These are phyloP conservation scores for Ormyrus thymus DNA, from an alignment of 2,888 invertebrate species.

Conservation along the genomic window DNA sequence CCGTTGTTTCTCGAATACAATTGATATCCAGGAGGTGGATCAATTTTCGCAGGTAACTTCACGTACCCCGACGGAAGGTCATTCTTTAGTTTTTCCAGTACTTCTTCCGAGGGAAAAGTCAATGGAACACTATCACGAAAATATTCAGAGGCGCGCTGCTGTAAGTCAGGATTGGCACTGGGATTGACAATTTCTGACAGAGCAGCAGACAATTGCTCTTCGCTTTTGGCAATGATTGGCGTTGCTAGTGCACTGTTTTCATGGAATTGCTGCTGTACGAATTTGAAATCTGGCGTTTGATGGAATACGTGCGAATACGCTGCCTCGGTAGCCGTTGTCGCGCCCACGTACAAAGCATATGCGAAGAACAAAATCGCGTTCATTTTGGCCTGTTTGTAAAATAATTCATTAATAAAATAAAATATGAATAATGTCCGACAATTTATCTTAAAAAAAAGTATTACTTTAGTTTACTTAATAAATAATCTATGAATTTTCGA, in stretches of 20 bases:
- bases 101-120: neutral
- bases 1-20: neutral
- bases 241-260: neutral
- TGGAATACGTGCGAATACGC: conserved; percentile 30
- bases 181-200: too few relatives aligned
- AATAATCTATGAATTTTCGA: too few relatives aligned
- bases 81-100: neutral
- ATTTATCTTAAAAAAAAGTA: too few relatives aligned
- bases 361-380: neutral
- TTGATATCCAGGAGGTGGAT: conserved; percentile 42
- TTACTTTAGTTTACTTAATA: too few relatives aligned
- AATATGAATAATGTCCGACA: too few relatives aligned
- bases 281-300: conserved; percentile 28
- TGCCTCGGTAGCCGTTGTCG: neutral
- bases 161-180: too few relatives aligned
- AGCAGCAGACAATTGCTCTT: too few relatives aligned
- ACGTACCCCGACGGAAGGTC: conserved; percentile 42
- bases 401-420: neutral
- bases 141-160: too few relatives aligned
- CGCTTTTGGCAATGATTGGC: neutral
- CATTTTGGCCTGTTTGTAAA: neutral
- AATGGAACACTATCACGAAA: too few relatives aligned
- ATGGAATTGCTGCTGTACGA: conserved; percentile 23
- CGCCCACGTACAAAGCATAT: neutral
- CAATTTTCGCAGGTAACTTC: conserved; percentile 31